These are phyloP conservation scores for Orthonyx spaldingii DNA, from an alignment of 2,113 vertebrate genomes.

Conservation along the genomic window DNA sequence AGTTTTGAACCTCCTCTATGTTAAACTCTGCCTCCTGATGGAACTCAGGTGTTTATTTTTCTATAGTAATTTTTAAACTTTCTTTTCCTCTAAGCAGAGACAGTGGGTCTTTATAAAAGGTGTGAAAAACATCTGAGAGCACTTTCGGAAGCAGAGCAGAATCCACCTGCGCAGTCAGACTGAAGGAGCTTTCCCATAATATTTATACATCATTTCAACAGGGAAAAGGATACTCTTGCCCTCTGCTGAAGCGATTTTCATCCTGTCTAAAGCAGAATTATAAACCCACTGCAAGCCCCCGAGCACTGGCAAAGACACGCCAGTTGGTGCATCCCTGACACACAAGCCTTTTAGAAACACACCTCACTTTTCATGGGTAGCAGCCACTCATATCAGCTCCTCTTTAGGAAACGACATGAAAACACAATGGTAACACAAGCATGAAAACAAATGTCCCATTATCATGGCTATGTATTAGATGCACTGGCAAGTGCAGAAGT, in stretches of 20 bases:
- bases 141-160: neutral
- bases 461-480: neutral
- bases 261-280: neutral
- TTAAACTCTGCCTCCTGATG: neutral
- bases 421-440: neutral
- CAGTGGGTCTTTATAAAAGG: neutral
- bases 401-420: neutral
- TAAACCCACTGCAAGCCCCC: neutral
- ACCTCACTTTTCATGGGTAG: neutral
- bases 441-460: neutral
- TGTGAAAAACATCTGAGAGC: neutral
- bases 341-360: neutral
- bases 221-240: neutral
- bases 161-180: neutral
- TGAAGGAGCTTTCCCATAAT: neutral
- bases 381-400: neutral
- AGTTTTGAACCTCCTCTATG: neutral
- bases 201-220: neutral
- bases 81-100: neutral
- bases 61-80: neutral
- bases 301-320: neutral
- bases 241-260: neutral
- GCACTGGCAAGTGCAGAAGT: neutral
- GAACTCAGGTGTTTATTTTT: neutral
- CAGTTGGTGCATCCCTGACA: neutral